Conservation (phyloP, 2,797 vertebrate genomes). For the Microhierax caerulescens region DNA sequence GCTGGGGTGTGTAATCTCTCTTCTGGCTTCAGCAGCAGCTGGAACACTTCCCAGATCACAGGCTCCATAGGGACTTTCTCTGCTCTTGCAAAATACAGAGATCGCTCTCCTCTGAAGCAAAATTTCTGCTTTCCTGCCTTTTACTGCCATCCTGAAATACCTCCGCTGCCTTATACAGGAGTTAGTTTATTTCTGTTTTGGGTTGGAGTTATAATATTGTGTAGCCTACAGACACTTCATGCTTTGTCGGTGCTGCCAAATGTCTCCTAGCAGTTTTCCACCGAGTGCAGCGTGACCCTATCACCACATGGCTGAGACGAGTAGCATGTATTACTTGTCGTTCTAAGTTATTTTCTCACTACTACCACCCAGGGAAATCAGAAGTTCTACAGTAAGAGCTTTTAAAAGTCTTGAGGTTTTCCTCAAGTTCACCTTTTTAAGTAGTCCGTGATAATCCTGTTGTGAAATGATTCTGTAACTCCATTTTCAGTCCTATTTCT, state of each 20-base stretch:
- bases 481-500: background rate
- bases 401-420: conserved; percentile 52
- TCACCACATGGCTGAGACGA: background rate
- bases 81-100: background rate
- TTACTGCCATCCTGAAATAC: conserved; percentile 31
- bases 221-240: background rate
- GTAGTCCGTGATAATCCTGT: conserved; percentile 11
- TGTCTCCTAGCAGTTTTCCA: background rate
- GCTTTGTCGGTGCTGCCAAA: conserved; percentile 23
- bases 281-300: background rate
- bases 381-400: background rate
- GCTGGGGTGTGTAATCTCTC: background rate
- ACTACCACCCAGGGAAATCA: conserved; percentile 43
- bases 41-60: background rate
- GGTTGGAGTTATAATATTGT: background rate
- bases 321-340: background rate
- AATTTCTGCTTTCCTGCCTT: conserved; percentile 38
- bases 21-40: background rate
- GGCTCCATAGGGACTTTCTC: background rate
- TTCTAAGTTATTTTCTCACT: background rate
- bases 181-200: conserved; percentile 3
- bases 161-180: background rate
- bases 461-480: background rate
- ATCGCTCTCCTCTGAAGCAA: background rate
- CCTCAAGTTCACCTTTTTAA: conserved; percentile 44